These are phyloP conservation scores for Coleophora flavipennella DNA, from an alignment of 2,888 invertebrate genomes.

Conservation along the genomic window DNA sequence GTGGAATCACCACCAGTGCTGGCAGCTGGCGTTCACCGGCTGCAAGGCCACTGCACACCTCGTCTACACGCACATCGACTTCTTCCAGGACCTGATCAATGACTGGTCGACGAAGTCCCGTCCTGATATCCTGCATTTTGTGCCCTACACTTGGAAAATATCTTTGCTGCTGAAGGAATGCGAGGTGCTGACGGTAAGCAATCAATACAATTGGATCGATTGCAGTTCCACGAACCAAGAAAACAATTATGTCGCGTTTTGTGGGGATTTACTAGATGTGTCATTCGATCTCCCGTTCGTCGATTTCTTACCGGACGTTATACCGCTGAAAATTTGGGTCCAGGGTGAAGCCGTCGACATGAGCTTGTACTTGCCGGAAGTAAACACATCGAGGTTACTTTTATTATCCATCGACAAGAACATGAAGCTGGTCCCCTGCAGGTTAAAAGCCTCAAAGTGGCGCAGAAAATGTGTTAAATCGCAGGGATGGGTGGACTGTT, in stretches of 20 bases:
- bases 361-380: conserved; percentile 91
- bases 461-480: conserved; percentile 81
- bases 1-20: conserved; percentile 98
- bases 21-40: conserved; percentile 92
- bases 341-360: conserved; percentile 96
- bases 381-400: conserved; percentile 88
- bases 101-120: conserved; percentile 97
- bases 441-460: conserved; percentile 79
- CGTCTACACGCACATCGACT: conserved; percentile 95
- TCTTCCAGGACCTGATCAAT: conserved; percentile 95
- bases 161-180: conserved; percentile 93
- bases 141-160: conserved; percentile 97
- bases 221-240: conserved; percentile 96
- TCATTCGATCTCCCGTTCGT: conserved; percentile 95
- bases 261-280: conserved; percentile 93
- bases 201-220: conserved; percentile 99
- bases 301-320: conserved; percentile 92
- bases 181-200: conserved; percentile 92
- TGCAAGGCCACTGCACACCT: conserved; percentile 95
- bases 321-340: conserved; percentile 93
- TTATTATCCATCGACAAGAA: conserved; percentile 89
- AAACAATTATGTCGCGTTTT: conserved; percentile 94
- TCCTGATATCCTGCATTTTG: conserved; percentile 94
- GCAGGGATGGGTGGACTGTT: conserved; percentile 95
- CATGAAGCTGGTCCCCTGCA: conserved; percentile 84